Base-by-base conservation (phyloP, 2,797 vertebrate genomes). In the Prunella strophiata region DNA sequence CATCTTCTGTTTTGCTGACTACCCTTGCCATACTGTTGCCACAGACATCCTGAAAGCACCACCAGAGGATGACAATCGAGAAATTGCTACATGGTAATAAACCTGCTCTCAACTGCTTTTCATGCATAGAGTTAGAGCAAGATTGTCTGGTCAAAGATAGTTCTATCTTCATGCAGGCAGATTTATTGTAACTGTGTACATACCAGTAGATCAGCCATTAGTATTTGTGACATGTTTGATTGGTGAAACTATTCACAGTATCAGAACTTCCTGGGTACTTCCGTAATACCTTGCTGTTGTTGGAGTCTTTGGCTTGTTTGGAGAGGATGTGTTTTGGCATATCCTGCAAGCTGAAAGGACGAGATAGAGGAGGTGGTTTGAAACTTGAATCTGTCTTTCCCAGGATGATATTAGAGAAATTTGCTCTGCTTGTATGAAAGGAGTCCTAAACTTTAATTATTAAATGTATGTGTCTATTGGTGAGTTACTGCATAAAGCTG, bases 11-110 rank as follows among this genome's bases (percentile, higher is more conserved):
- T 99, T 99, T 96, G 99, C 99, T 22, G 99, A 99, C 97, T 99
- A 98, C 96, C 98, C 99, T 34, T 99, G 99, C 97, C 99, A 99
- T 97, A 98, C 98, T 55, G 99, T 99, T 95, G 99, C 99, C 95
- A 99, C 99, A 59, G 99, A 99, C 97, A 99, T 99, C 96, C 98
- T 99, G 59, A 99, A 99, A 98, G 99, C 99, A 73, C 99, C 99
- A 88, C 99, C 99, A 34, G 99, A 99, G 96, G 99, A 99, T 96
- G 99, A 99, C 97, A 99, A 99, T 98, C 98, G 99, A 97, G 99
- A 99, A 98, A 99, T 99, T 93, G 99, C 99, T 54, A 99, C 99
- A 80, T 99, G 99, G 99, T 99, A 98, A 95, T 99, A 98, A 95
- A 87, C 47, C 73, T 55, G 54, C 17, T 89, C 38, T 79, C 40